Base-by-base conservation (phyloP, 2,888 invertebrate genomes). In the Dioctria linearis region DNA sequence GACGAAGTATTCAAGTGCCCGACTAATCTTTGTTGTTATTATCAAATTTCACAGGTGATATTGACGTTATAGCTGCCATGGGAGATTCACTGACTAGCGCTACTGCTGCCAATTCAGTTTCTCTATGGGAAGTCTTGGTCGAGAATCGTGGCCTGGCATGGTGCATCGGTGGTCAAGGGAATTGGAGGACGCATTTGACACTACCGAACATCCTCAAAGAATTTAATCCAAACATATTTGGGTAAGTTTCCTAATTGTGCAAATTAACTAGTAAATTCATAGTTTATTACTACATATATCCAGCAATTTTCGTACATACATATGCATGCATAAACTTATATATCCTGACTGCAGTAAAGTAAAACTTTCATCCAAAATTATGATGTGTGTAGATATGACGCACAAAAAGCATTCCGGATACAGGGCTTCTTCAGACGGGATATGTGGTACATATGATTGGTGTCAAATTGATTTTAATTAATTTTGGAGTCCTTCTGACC, bases 141-240 rank as follows among this genome's bases (percentile, higher is more conserved):
- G 90, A 91, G 83, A 90, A 90, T 85, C 87, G 91, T 0, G 91
- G 90, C 3, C 63, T 90, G 13, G 86, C 90, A 0, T 91, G 90
- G 86, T 86, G 89, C 1, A 89, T 88, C 51, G 91, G 91, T 83
- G 92, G 92, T 0, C 85, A 90, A 83, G 89, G 86, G 2, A 89
- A 88, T 5, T 92, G 92, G 92, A 87, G 90, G 8, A 86, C 88
- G 61, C 90, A 86, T 79, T 82, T 91, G 0, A 92, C 92, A 0
- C 79, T 92, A 49, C 92, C 92, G 5, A 92, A 93, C 85, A 91
- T 93, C 59, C 84, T 93, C 37, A 91, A 91, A 84, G 91, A 90
- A 82, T 94, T 91, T 85, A 94, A 93, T 86, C 92, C 92, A 0
- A 89, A 91, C 39, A 85, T 94, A 2, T 87, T 92, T 79, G 94